These are phyloP conservation scores for Echiichthys vipera DNA, from an alignment of 2,797 vertebrate species.

Conservation along the genomic window DNA sequence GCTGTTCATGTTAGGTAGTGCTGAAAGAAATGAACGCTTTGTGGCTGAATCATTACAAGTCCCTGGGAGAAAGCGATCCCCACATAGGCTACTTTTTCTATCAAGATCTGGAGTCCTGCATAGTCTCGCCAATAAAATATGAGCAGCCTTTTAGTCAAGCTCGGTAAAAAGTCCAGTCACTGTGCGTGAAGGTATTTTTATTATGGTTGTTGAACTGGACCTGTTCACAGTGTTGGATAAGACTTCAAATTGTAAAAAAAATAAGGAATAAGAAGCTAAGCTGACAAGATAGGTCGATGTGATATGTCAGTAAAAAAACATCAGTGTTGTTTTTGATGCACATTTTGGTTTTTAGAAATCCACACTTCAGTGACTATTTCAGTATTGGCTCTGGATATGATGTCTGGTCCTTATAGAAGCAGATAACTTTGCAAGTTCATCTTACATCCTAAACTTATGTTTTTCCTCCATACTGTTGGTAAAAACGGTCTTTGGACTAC, in stretches of 20 bases:
- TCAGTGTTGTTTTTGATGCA: slow-evolving; percentile 28
- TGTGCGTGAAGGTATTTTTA: neutral
- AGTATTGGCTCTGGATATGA: neutral
- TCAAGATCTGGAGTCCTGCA: neutral
- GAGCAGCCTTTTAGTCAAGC: neutral
- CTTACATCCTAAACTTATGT: neutral
- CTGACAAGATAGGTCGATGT: neutral
- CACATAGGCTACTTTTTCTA: neutral
- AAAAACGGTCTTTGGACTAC: neutral
- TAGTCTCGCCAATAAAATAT: neutral
- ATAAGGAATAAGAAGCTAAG: neutral
- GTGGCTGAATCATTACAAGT: neutral
- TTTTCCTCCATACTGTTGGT: neutral
- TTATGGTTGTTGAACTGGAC: neutral
- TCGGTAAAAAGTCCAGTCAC: neutral
- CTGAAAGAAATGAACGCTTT: neutral
- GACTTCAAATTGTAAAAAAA: neutral
- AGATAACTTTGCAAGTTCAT: neutral
- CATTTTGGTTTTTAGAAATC: slow-evolving; percentile 20
- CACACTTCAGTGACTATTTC: slow-evolving; percentile 1
- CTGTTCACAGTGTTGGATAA: neutral
- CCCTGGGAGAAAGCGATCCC: too few relatives aligned
- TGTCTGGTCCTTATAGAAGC: slow-evolving; percentile 1
- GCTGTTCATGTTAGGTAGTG: neutral
- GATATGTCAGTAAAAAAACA: neutral